Evolutionary conservation across 2,888 invertebrate genomes (phyloP).

Genomic region (Cheilosia vernalis): DNA sequence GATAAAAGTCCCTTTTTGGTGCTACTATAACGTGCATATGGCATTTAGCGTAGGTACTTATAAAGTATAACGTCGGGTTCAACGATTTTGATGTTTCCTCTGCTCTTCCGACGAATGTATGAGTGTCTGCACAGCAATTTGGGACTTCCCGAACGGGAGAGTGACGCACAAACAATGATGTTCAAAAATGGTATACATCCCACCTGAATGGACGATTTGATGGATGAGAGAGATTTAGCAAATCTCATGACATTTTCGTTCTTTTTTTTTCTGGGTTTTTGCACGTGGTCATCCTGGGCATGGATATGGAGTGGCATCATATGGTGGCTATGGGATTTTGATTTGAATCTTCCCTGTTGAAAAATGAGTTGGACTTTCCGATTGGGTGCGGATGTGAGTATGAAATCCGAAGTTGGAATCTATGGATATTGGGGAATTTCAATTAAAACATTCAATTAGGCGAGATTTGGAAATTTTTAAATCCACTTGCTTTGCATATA

Average conservation of each 20-base stretch:
- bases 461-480: conserved; percentile 21
- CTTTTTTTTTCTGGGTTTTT: conserved; percentile 16
- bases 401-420: conserved; percentile 33
- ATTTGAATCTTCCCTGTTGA: conserved; percentile 35
- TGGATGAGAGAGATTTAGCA: conserved; percentile 70
- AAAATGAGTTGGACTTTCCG: conserved; percentile 28
- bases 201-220: conserved; percentile 69
- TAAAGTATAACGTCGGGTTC: conserved; percentile 38
- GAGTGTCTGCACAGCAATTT: conserved; percentile 1
- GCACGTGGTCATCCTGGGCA: conserved; percentile 38
- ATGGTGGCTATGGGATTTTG: conserved; percentile 48
- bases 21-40: conserved; percentile 4
- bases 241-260: conserved; percentile 47
- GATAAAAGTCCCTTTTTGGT: conserved; percentile 18
- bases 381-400: conserved; percentile 24
- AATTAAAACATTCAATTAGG: conserved; percentile 50
- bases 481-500: not conserved
- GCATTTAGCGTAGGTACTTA: conserved; percentile 44
- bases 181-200: conserved; percentile 23
- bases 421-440: conserved; percentile 40
- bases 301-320: conserved; percentile 48
- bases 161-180: conserved; percentile 14
- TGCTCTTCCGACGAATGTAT: not conserved
- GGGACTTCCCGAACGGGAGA: not conserved
- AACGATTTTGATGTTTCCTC: conserved; percentile 1